A percentile compares a stretch with the other conserved stretches of the same genome.
Conservation (phyloP, 2,888 invertebrate genomes). For the Abrostola tripartita region DNA sequence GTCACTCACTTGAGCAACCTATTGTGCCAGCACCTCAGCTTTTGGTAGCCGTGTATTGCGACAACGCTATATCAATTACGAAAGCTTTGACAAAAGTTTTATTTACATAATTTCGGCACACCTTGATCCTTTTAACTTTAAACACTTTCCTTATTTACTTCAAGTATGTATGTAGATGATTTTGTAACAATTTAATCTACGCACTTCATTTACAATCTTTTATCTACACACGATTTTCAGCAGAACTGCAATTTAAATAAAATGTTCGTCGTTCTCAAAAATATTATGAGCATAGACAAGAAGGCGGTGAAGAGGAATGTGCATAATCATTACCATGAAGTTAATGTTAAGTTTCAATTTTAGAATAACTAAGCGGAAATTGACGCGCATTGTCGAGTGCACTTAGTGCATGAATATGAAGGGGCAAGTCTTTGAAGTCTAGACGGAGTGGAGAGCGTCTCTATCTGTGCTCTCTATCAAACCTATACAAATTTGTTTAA, state of each 20-base stretch:
- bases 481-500: slow-evolving; percentile 55
- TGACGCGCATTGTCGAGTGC: slow-evolving; percentile 37
- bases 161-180: no score
- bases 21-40: slow-evolving; percentile 46
- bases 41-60: slow-evolving; percentile 36
- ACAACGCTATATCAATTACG: slow-evolving; percentile 22
- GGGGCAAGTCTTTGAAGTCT: slow-evolving; percentile 51
- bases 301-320: slow-evolving; percentile 18
- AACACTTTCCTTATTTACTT: no score
- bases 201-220: no score
- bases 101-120: not conserved
- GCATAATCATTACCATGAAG: slow-evolving; percentile 43
- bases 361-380: slow-evolving; percentile 45
- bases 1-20: slow-evolving; percentile 57
- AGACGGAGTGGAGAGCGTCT: slow-evolving; percentile 50
- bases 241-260: no score
- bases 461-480: slow-evolving; percentile 46
- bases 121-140: no score
- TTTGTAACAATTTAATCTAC: no score
- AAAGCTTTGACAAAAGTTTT: not conserved
- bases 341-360: slow-evolving; percentile 38
- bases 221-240: no score
- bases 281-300: slow-evolving; percentile 14
- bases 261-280: not conserved
- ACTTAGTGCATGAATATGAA: slow-evolving; percentile 42